Evolutionary conservation across 2,888 invertebrate genomes (phyloP).

Genomic region (Limnephilus auricula): DNA sequence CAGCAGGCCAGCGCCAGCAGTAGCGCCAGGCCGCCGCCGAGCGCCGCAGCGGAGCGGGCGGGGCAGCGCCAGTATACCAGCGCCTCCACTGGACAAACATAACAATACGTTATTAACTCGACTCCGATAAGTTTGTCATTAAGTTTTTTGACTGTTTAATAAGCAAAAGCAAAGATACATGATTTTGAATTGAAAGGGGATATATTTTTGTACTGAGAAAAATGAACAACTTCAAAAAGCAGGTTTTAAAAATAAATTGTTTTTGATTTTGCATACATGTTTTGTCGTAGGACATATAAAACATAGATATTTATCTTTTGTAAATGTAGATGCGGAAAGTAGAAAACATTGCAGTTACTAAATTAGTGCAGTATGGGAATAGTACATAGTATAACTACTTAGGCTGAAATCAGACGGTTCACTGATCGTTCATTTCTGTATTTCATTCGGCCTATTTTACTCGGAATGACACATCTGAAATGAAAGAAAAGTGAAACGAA

Average conservation of each 20-base stretch:
- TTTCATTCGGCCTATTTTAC: too few species aligned
- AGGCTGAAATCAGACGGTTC: too few species aligned
- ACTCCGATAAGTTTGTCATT: background rate
- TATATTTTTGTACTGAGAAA: background rate
- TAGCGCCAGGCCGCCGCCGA: constrained; percentile 92
- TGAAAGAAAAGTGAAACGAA: too few species aligned
- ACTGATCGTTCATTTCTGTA: too few species aligned
- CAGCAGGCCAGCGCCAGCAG: constrained; percentile 96
- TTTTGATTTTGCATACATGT: too few species aligned
- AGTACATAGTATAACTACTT: too few species aligned
- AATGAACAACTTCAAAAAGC: background rate
- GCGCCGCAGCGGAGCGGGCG: constrained; percentile 95
- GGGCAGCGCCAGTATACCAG: constrained; percentile 99
- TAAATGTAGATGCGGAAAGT: background rate
- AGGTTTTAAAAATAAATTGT: too few species aligned
- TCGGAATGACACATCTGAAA: too few species aligned
- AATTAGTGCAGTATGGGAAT: background rate
- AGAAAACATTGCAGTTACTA: background rate
- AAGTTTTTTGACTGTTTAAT: constrained; percentile 5
- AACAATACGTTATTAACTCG: constrained; percentile 69
- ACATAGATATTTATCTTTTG: too few species aligned
- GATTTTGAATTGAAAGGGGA: background rate
- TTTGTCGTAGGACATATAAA: too few species aligned
- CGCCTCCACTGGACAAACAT: constrained; percentile 85
- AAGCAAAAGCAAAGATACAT: background rate